A percentile compares a stretch with the other conserved stretches of the same genome.
Conservation (phyloP, 2,113 vertebrate species). For the Callaeas wilsoni region DNA sequence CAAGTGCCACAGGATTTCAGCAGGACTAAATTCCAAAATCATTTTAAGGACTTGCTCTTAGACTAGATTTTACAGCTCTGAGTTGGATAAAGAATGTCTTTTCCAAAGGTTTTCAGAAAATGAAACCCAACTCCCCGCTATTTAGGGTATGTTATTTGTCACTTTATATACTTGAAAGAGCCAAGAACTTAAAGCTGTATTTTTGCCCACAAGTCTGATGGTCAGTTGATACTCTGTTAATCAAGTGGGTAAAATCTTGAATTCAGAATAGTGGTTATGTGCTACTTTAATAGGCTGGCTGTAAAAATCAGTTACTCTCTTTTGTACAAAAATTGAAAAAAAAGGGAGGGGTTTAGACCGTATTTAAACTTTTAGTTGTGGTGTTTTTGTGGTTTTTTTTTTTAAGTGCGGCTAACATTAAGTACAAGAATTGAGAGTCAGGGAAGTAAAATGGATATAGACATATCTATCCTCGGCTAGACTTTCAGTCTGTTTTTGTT, state of each 20-base stretch:
- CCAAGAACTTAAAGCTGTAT: rapidly evolving
- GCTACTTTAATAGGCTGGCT: not conserved
- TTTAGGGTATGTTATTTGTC: not conserved
- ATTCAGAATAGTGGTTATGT: not conserved
- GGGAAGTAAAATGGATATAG: not conserved
- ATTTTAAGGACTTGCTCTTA: not conserved
- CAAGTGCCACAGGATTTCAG: not conserved
- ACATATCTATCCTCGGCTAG: not conserved
- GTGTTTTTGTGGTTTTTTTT: no score
- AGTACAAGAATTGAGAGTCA: not conserved
- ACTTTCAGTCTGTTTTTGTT: not conserved
- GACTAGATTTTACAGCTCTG: not conserved
- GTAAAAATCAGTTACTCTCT: not conserved
- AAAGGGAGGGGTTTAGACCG: rapidly evolving
- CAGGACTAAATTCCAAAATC: no score
- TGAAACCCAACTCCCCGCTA: not conserved
- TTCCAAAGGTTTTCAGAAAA: not conserved
- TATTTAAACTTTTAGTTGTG: not conserved
- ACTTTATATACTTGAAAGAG: not conserved
- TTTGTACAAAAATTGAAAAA: not conserved
- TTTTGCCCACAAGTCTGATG: not conserved
- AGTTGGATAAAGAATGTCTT: not conserved
- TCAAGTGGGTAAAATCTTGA: not conserved
- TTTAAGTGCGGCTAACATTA: not conserved
- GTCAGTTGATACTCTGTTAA: not conserved